Percentiles rank a stretch among this genome's conserved stretches.
Conservation (phyloP, 2,888 invertebrate genomes). For the Himalopsyche japonica region DNA sequence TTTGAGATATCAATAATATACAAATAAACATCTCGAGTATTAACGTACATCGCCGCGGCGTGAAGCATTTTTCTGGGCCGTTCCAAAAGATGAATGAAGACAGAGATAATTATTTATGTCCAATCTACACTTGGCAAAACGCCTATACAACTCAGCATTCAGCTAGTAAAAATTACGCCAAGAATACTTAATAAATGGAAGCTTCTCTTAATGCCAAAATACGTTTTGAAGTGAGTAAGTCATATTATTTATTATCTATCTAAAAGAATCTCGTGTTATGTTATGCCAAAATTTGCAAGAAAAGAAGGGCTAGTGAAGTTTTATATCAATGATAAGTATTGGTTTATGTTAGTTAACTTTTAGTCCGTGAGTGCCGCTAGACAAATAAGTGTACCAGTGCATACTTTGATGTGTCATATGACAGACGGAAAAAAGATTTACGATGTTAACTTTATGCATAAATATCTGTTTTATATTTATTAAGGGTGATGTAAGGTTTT, state of each 20-base stretch:
- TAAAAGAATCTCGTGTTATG: not conserved
- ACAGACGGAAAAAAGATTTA: too few relatives aligned
- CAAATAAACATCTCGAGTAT: not conserved
- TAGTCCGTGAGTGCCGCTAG: too few relatives aligned
- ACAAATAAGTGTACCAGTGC: too few relatives aligned
- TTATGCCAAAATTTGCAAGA: not conserved
- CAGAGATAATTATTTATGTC: conserved; percentile 1
- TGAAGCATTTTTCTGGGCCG: not conserved
- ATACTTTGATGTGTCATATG: too few relatives aligned
- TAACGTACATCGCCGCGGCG: not conserved
- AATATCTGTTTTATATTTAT: too few relatives aligned
- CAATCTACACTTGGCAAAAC: not conserved
- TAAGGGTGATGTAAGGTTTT: too few relatives aligned
- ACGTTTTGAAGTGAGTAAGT: not conserved
- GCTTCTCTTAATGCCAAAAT: not conserved
- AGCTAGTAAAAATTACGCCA: not conserved
- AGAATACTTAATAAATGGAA: not conserved
- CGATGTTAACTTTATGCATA: too few relatives aligned
- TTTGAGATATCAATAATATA: not conserved
- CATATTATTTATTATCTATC: not conserved
- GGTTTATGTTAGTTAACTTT: too few relatives aligned
- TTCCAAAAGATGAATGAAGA: not conserved
- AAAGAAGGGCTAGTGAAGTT: too few relatives aligned
- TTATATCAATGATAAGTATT: too few relatives aligned
- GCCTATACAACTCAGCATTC: not conserved